Evolutionary conservation across 2,797 vertebrate species (phyloP), one percentile per base, ranked within the genome.

Genomic region (Petrocephalus sullivani): DNA sequence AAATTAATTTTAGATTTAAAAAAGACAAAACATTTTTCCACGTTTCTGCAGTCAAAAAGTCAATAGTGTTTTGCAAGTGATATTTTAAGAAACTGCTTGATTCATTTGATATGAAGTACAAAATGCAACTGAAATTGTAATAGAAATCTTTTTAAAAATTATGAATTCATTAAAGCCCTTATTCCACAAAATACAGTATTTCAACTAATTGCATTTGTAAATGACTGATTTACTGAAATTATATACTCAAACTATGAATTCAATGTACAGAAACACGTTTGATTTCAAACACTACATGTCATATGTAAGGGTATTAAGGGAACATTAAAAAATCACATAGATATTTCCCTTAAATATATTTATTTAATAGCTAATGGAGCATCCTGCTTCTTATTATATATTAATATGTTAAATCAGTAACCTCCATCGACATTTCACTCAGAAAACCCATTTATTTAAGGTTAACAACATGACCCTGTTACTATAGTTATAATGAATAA

Each of bases 291-390:
- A 19, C 37, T 78, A 14, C 16, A 46, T 41, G 71, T 16, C 14
- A 78, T 33, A 78, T 46, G 71, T 78, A 78, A 16, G 14, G 71
- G 19, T 78, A 78, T 78, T 41, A 46, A 78, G 37, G 19, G 33
- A 75, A 41, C 67, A 75, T 41, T 56, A 46, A 7, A 75, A 75
- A 46, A 37, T 46, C 16, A 78, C 19, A n/a, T 6, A 83, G 10
- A 53, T 23, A 14, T 53, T 83, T 53, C 49, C 78, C 19, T 53
- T 51, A 53, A 92, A 96, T 96, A 97, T 98, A 97, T 98, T 97
- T 97, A 97, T 97, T 97, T 96, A 98, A 97, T 89, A 75, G 86
- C 87, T 84, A 87, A 87, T 88, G 37, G 86, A 82, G 71, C 83
- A 86, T 64, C 67, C 23, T 75, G 51, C 78, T 58, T 86, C 51